A percentile compares a stretch with the other conserved stretches of the same genome.
Conservation (phyloP, 1,140 invertebrate genomes). For the Neuroterus valhalla region DNA sequence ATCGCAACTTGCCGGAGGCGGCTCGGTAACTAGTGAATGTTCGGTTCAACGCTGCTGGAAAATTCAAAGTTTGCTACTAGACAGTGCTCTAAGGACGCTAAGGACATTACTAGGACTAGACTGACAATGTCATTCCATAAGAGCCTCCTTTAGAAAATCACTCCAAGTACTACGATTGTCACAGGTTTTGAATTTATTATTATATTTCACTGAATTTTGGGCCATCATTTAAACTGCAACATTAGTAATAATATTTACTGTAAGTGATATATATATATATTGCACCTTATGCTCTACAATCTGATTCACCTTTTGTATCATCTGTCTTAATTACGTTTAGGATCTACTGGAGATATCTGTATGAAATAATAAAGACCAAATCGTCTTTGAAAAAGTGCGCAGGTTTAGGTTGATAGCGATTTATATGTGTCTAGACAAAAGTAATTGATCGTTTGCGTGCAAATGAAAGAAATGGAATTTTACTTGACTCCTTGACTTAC, state of each 20-base stretch:
- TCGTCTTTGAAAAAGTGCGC: not conserved
- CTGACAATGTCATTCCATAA: conserved; percentile 40
- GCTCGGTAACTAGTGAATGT: conserved; percentile 2
- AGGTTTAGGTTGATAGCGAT: not conserved
- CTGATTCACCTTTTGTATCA: conserved; percentile 10
- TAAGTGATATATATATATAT: too few relatives aligned
- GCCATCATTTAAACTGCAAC: not conserved
- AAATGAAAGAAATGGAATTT: conserved; percentile 4
- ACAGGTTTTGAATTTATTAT: conserved; percentile 1
- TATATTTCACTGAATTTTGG: too few relatives aligned
- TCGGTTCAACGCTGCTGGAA: conserved; percentile 25
- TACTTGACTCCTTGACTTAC: not conserved
- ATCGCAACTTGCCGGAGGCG: conserved; percentile 5
- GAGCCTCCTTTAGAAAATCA: conserved; percentile 41
- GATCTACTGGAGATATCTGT: not conserved
- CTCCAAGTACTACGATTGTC: conserved; percentile 12
- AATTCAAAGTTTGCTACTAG: conserved; percentile 10
- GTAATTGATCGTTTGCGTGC: conserved; percentile 16
- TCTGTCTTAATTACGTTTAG: not conserved
- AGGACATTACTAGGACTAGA: conserved; percentile 38
- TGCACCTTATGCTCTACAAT: not conserved
- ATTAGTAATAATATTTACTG: not conserved
- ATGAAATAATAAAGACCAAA: not conserved
- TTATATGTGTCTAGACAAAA: not conserved
- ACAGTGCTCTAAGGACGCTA: conserved; percentile 48